Evolutionary conservation across 2,797 vertebrate species (phyloP).

Genomic region (Sparus aurata): DNA sequence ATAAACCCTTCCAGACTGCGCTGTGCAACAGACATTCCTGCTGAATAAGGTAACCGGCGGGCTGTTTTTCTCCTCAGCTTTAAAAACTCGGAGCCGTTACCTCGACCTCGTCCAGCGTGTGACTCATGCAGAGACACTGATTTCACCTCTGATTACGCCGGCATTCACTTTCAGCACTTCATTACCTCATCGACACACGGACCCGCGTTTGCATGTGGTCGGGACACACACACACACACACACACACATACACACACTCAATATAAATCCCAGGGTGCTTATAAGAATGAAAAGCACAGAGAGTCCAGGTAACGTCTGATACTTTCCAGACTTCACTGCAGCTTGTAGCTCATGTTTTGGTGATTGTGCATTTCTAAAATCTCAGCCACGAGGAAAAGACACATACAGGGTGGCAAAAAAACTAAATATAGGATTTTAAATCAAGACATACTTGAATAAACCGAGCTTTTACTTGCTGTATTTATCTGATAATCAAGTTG

Average conservation of each 20-base stretch:
- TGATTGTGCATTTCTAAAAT: too few relatives aligned
- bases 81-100: conserved; percentile 53
- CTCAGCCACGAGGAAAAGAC: not conserved
- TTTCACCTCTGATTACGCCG: conserved; percentile 57
- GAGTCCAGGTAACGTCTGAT: not conserved
- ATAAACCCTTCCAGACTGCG: conserved; percentile 71
- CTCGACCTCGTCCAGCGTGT: conserved; percentile 43
- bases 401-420: not conserved
- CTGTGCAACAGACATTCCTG: conserved; percentile 78
- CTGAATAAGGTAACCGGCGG: conserved; percentile 70
- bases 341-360: not conserved
- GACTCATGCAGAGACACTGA: conserved; percentile 63
- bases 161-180: conserved; percentile 27
- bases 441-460: not conserved
- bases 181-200: conserved; percentile 62
- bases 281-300: not conserved
- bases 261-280: not conserved
- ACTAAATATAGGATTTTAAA: not conserved
- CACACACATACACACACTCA: not conserved
- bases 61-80: conserved; percentile 72
- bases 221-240: conserved; percentile 1
- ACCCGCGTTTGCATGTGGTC: conserved; percentile 29
- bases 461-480: too few relatives aligned
- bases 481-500: too few relatives aligned
- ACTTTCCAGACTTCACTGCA: not conserved